Conservation (phyloP, 2,113 vertebrate species). For the Eubucco bourcierii region DNA sequence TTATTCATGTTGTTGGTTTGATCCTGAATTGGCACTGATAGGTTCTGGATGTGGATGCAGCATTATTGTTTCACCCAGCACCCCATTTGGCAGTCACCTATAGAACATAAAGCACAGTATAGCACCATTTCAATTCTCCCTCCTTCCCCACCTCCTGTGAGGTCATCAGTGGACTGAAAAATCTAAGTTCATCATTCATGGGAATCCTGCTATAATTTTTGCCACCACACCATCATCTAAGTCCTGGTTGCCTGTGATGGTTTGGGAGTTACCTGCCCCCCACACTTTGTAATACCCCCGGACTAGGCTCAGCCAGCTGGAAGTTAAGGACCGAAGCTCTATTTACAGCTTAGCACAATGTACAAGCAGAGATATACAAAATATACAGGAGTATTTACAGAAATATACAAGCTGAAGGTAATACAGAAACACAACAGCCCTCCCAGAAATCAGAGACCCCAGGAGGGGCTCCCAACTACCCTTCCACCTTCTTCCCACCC, state of each 20-base stretch:
- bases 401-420: no score
- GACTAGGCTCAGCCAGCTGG: no score
- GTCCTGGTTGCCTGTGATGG: neutral
- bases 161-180: neutral
- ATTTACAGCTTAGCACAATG: no score
- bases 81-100: neutral
- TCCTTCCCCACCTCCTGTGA: neutral
- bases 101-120: neutral
- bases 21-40: neutral
- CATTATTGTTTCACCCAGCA: neutral
- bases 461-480: no score
- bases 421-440: no score
- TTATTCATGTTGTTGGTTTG: neutral
- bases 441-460: no score
- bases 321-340: no score
- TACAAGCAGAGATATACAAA: no score
- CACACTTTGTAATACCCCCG: no score
- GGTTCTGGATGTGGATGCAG: neutral
- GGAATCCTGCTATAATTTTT: neutral
- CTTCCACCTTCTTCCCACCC: no score
- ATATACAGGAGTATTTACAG: no score
- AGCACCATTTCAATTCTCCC: neutral
- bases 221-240: neutral
- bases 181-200: neutral
- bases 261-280: no score